Evolutionary conservation across 2,797 vertebrate species (phyloP).

Genomic region (Enteromius unitaeniatus): DNA sequence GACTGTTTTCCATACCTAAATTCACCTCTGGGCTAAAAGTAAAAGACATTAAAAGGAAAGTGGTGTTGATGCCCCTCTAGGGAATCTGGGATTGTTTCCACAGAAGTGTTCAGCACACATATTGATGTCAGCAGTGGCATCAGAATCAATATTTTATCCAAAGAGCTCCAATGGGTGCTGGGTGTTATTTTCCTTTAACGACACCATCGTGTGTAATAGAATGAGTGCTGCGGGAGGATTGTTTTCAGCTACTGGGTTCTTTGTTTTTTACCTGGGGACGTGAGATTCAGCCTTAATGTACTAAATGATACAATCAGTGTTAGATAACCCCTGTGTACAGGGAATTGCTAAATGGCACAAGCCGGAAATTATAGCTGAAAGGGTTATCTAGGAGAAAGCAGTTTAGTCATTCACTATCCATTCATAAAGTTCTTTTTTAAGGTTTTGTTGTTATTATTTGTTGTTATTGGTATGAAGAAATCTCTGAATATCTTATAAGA

Average conservation of each 20-base stretch:
- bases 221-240: slow-evolving; percentile 47
- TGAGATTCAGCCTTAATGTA: slow-evolving; percentile 39
- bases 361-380: slow-evolving; percentile 17
- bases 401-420: slow-evolving; percentile 10
- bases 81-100: slow-evolving; percentile 42
- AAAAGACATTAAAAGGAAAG: slow-evolving; percentile 37
- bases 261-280: slow-evolving; percentile 33
- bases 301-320: slow-evolving; percentile 45
- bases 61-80: slow-evolving; percentile 44
- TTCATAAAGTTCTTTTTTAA: background rate
- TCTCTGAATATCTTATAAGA: background rate
- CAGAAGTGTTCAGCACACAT: slow-evolving; percentile 42
- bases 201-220: slow-evolving; percentile 55
- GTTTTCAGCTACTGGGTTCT: slow-evolving; percentile 31
- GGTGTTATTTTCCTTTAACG: slow-evolving; percentile 47
- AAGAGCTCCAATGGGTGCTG: slow-evolving; percentile 53
- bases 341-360: slow-evolving; percentile 27
- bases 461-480: background rate
- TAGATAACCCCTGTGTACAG: slow-evolving; percentile 41
- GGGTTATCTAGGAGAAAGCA: background rate
- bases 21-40: slow-evolving; percentile 18
- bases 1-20: slow-evolving; percentile 24
- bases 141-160: slow-evolving; percentile 63
- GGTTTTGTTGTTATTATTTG: background rate
- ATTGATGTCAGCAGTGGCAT: slow-evolving; percentile 54